Evolutionary conservation across 2,888 invertebrate species (phyloP), one percentile per base, ranked within the genome.

Genomic region (Tetragnatha montana): DNA sequence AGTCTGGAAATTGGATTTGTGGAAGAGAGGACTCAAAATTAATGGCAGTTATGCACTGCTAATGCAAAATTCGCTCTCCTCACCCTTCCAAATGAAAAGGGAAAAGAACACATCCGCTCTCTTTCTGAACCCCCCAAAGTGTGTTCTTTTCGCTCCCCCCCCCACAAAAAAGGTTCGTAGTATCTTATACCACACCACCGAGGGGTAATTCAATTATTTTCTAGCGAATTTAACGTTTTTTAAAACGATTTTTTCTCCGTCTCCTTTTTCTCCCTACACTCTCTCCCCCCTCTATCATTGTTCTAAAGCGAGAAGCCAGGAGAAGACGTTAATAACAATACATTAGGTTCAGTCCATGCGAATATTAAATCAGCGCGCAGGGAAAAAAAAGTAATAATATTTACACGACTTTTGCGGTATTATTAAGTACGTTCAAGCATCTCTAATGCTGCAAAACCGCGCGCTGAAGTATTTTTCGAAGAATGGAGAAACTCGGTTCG

Each of bases 341-440:
- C 89, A 89, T 89, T 89, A 89, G 89, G 89, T 85, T 85, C 89
- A 89, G 85, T 79, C 89, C 89, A 89, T 47, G 89, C 89, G 89
- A 89, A 80, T 81, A 89, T 89, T 89, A 89, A 89, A 89, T 84
- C 89, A 85, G 89, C 85, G 81, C 85, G 35, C 35, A 35, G 35
- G 4, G 35, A 35, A 35, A 78, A 76, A 84, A 89, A 89, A 89
- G 85, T 89, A 85, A 86, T 89, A 89, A 89, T 89, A 89, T 89
- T 89, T 89, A 89, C 89, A 89, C 89, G 89, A 89, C 89, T 89
- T 85, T 89, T 85, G 89, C 81, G 89, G 85, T 89, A 89, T 89
- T 89, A 85, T 89, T 89, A 85, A 85, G 85, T 75, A 89, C 89
- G 85, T 10, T 78, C 76, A 76, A 89, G 89, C 89, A 85, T 89